A percentile compares a stretch with the other conserved stretches of the same genome.
These are phyloP conservation scores for Labeo calbasu DNA, from an alignment of 2,797 vertebrate genomes.

Conservation along the genomic window DNA sequence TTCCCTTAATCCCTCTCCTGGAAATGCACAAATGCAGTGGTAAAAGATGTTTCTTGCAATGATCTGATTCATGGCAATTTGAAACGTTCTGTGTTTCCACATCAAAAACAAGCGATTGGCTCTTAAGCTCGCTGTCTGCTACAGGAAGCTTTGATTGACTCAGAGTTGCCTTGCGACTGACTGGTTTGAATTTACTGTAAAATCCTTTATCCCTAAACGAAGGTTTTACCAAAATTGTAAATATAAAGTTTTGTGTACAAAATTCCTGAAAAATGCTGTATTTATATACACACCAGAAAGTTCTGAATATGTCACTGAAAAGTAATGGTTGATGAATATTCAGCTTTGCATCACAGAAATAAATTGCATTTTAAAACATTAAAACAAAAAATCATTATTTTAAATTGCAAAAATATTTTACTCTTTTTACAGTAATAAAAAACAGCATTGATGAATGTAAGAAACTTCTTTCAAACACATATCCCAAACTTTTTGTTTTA, in stretches of 20 bases:
- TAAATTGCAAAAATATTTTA: not conserved
- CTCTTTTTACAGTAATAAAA: not conserved
- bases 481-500: not conserved
- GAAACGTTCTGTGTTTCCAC: not conserved
- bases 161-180: not conserved
- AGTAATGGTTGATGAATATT: not conserved
- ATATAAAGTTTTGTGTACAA: not conserved
- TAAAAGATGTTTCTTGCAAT: slow-evolving; percentile 47
- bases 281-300: not conserved
- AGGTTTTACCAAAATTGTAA: slow-evolving; percentile 4
- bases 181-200: not conserved
- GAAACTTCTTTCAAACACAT: not conserved
- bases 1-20: slow-evolving; percentile 31
- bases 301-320: not conserved
- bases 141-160: slow-evolving; percentile 4
- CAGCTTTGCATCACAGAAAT: not conserved
- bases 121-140: not conserved
- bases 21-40: slow-evolving; percentile 36
- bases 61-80: slow-evolving; percentile 45
- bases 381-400: not conserved
- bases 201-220: not conserved
- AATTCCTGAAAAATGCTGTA: not conserved
- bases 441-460: not conserved
- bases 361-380: not conserved
- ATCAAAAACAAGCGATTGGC: slow-evolving; percentile 28